Percentiles rank a stretch among this genome's conserved stretches.
Evolutionary conservation across 2,888 invertebrate genomes (phyloP).

Genomic region (Drosophila siamana): DNA sequence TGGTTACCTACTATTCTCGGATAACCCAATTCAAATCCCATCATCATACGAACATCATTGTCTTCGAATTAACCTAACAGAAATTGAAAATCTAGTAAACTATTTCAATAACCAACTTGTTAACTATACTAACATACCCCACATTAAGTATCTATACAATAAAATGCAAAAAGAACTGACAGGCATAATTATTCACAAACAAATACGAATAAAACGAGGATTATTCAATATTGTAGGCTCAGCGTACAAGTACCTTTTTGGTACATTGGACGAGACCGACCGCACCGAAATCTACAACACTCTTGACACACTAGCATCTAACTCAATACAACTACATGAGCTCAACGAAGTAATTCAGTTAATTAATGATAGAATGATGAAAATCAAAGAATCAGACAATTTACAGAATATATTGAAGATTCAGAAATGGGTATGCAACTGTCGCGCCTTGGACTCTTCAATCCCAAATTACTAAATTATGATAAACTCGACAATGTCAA

Average conservation of each 20-base stretch:
- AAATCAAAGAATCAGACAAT: too few species aligned
- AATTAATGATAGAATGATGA: too few species aligned
- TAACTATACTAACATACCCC: conserved; percentile 8
- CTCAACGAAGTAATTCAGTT: too few species aligned
- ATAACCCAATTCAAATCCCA: conserved; percentile 9
- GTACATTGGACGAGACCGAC: conserved; percentile 29
- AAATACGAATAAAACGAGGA: too few species aligned
- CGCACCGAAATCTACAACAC: conserved; percentile 18
- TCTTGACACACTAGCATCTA: conserved; percentile 1
- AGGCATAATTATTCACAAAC: too few species aligned
- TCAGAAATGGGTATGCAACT: too few species aligned
- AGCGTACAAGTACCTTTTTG: conserved; percentile 35
- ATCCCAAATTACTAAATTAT: too few species aligned
- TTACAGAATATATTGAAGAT: too few species aligned
- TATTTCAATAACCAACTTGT: conserved; percentile 12
- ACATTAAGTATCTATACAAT: conserved; percentile 7
- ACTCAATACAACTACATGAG: too few species aligned
- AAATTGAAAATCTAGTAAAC: conserved; percentile 7
- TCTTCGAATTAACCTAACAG: conserved; percentile 3
- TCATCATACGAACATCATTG: conserved; percentile 14
- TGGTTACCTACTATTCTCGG: background rate
- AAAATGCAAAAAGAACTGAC: conserved; percentile 3
- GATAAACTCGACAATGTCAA: conserved; percentile 12
- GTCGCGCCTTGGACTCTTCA: too few species aligned
- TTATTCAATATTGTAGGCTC: too few species aligned